Base-by-base conservation (phyloP, 1,140 invertebrate genomes). In the Onthophagus taurus region DNA sequence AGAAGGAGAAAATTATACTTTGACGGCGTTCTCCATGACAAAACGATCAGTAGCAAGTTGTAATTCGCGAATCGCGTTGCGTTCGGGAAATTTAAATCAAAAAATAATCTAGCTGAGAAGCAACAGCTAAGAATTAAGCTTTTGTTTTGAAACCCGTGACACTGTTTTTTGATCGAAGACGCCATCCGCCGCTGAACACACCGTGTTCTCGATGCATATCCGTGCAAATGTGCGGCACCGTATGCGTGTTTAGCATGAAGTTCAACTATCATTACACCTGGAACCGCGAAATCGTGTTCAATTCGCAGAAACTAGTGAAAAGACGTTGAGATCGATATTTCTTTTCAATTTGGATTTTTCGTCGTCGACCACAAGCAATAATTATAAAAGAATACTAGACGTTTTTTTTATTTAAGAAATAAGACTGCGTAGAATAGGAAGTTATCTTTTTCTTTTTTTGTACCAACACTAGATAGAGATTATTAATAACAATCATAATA, bases 241-340 rank as follows among this genome's bases (percentile, higher is more conserved):
- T 36, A 35, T 38, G 21, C 57, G 55, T 49, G 49, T 48, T 47
- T 62, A 65, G 61, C 54, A 64, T 63, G 61, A 58, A 58, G 81
- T 84, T 77, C 80, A 77, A 75, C 70, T 87, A 87, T 76, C 78
- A 76, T 63, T 87, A 83, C 75, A 85, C 83, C 70, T 88, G 84
- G 84, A 87, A 85, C 68, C 80, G 81, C 70, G 83, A 87, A 69
- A 88, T 88, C 68, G 83, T 89, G 68, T 79, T 89, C 69, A 87
- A 87, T 69, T 87, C 84, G 62, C 83, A 89, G 65, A 89, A 89
- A 72, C 73, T 89, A 55, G 85, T 89, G 51, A 89, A 89, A 68
- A 85, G 85, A 85, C 84, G 85, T 53, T 63, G 58, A 61, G 9
- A 42, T 21, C 5, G 35, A 33, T 18, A 37, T 12, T 12, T 26